Conservation (phyloP, 2,888 invertebrate species). For the Dryocosmus kuriphilus region DNA sequence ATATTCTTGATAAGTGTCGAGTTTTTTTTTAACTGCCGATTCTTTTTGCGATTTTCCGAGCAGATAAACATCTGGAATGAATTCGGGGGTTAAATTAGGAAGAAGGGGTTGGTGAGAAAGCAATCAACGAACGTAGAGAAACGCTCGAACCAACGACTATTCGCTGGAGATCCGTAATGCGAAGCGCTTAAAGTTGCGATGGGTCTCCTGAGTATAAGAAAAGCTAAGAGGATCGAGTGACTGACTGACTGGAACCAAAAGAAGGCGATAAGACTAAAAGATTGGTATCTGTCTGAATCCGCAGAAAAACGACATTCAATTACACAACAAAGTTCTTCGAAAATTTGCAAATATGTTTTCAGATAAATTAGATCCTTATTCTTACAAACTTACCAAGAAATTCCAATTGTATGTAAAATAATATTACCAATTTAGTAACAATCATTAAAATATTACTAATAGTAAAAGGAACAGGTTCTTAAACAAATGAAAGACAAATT, state of each 20-base stretch:
- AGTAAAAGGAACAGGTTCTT: too few relatives aligned
- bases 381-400: too few relatives aligned
- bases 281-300: conserved; percentile 63
- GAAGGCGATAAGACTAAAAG: conserved; percentile 65
- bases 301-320: conserved; percentile 35
- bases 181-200: conserved; percentile 72
- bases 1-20: neutral
- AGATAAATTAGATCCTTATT: too few relatives aligned
- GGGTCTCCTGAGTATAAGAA: conserved; percentile 66
- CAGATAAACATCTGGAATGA: conserved; percentile 54
- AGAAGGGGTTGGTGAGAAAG: conserved; percentile 49
- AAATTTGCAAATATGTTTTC: neutral
- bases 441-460: too few relatives aligned
- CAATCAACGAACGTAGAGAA: conserved; percentile 60
- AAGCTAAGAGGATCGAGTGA: conserved; percentile 61
- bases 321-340: neutral
- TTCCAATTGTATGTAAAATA: too few relatives aligned
- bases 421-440: too few relatives aligned
- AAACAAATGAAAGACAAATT: too few relatives aligned
- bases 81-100: conserved; percentile 50
- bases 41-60: conserved; percentile 49
- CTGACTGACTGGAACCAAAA: conserved; percentile 66
- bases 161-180: conserved; percentile 68
- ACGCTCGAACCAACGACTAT: conserved; percentile 55
- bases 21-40: neutral